Evolutionary conservation across 2,888 invertebrate genomes (phyloP), one percentile per base, ranked within the genome.

Genomic region (Aspidiotus destructor): DNA sequence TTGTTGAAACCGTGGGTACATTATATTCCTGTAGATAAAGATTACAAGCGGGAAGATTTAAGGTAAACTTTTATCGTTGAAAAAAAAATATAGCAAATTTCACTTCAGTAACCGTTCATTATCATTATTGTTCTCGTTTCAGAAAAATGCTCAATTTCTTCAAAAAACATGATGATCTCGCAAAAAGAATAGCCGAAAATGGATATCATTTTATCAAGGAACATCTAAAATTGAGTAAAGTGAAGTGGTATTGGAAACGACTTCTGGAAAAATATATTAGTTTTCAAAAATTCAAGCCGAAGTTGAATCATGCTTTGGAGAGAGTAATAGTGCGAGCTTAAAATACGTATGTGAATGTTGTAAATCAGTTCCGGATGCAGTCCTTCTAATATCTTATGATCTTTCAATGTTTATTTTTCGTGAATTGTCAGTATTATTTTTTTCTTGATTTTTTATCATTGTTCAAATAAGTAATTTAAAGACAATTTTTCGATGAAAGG

Each of bases 1-100:
- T 84, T 87, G 10, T 78, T 98, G 75, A 89, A 88, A 77, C 95
- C 96, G 0, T 97, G 97, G 97, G 84, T 94, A 54, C 97, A 98
- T 79, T 98, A 93, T 77, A 83, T 98, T 72, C 97, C 97, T 0
- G 84, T 98, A 0, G 82, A 82, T 72, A 85, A 85, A 41, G 79
- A 83, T 73, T 82, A 86, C 13, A 83, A 80, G 28, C 81, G 86
- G 77, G 79, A 84, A 55, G 85, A 92, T 72, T 81, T 93, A n/a
- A 81, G 83, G 84, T 83, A 75, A 75, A 74, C 69, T 41, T 5
- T 13, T n/a, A 11, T 44, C 16, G 41, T 52, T n/a, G 8, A 73
- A 76, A 44, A 75, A 83, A 82, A 74, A 81, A 84, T 60, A 77
- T 92, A 28, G 79, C 97, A 8, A 77, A 84, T 58, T 97, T 90